These are phyloP conservation scores for Andrena minutula DNA, from an alignment of 2,888 invertebrate species.

Conservation along the genomic window DNA sequence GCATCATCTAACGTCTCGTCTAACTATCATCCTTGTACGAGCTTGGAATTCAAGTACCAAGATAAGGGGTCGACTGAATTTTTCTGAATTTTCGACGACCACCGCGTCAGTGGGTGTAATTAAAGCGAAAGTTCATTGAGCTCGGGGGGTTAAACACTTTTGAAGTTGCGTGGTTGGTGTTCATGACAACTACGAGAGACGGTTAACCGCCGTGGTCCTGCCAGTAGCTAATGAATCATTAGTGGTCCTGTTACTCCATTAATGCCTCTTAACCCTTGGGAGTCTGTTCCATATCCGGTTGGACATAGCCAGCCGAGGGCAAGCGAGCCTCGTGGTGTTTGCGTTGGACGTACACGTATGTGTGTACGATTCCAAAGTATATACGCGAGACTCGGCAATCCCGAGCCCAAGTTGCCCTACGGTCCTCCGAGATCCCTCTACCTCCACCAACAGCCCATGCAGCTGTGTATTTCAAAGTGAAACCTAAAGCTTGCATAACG, in stretches of 20 bases:
- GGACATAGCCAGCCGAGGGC: slow-evolving; percentile 34
- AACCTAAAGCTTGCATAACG: slow-evolving; percentile 1
- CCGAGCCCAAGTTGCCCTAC: neutral
- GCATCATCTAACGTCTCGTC: neutral
- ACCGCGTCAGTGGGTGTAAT: neutral
- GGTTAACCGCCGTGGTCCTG: slow-evolving; percentile 56
- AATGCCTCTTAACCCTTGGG: slow-evolving; percentile 78
- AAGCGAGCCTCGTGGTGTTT: slow-evolving; percentile 54
- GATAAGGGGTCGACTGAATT: too few species aligned
- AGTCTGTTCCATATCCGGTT: slow-evolving; percentile 81
- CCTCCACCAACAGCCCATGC: neutral
- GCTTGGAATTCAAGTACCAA: too few species aligned
- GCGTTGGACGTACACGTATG: slow-evolving; percentile 51
- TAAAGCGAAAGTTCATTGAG: slow-evolving; percentile 28
- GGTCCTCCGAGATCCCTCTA: neutral
- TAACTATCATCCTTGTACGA: neutral
- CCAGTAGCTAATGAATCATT: slow-evolving; percentile 76
- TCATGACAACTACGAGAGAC: slow-evolving; percentile 45
- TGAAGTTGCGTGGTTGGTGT: slow-evolving; percentile 32
- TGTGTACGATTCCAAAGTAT: neutral
- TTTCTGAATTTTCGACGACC: too few species aligned
- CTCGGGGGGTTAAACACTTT: slow-evolving; percentile 39
- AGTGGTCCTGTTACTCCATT: slow-evolving; percentile 76
- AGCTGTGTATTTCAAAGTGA: neutral
- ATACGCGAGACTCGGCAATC: neutral